Evolutionary conservation across 2,888 invertebrate genomes (phyloP).

Genomic region (Drosophila tripunctata): DNA sequence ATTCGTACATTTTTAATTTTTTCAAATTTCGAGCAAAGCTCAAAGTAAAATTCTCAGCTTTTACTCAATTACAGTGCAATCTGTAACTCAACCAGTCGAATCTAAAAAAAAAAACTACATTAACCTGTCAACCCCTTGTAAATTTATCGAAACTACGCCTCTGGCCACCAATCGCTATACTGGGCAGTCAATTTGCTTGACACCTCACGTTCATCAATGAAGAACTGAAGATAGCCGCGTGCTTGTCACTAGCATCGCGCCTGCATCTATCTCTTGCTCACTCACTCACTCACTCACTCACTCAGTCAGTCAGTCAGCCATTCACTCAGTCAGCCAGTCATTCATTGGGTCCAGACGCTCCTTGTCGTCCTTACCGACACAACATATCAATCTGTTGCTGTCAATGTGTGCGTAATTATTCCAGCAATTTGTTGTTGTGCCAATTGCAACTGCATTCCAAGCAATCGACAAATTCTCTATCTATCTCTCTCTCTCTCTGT

Average conservation of each 20-base stretch:
- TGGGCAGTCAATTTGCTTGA: slow-evolving; percentile 83
- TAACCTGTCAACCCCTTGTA: too few species aligned
- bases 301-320: slow-evolving; percentile 14
- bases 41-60: too few species aligned
- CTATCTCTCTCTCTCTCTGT: background rate
- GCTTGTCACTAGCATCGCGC: slow-evolving; percentile 40
- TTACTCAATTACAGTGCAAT: too few species aligned
- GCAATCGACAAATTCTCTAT: slow-evolving; percentile 1
- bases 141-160: slow-evolving; percentile 24
- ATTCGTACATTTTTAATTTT: too few species aligned
- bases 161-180: slow-evolving; percentile 35
- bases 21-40: too few species aligned
- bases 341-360: slow-evolving; percentile 10
- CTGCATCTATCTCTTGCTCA: slow-evolving; percentile 3
- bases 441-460: slow-evolving; percentile 81
- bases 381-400: slow-evolving; percentile 75
- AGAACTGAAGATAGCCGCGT: slow-evolving; percentile 47
- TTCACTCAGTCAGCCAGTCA: slow-evolving; percentile 42
- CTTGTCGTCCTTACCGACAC: slow-evolving; percentile 35
- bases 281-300: slow-evolving; percentile 30
- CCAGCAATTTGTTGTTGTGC: slow-evolving; percentile 82
- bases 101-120: too few species aligned
- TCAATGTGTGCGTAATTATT: slow-evolving; percentile 83
- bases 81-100: too few species aligned
- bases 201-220: slow-evolving; percentile 84